These are phyloP conservation scores for Meta bourneti DNA, from an alignment of 2,888 invertebrate species.

Conservation along the genomic window DNA sequence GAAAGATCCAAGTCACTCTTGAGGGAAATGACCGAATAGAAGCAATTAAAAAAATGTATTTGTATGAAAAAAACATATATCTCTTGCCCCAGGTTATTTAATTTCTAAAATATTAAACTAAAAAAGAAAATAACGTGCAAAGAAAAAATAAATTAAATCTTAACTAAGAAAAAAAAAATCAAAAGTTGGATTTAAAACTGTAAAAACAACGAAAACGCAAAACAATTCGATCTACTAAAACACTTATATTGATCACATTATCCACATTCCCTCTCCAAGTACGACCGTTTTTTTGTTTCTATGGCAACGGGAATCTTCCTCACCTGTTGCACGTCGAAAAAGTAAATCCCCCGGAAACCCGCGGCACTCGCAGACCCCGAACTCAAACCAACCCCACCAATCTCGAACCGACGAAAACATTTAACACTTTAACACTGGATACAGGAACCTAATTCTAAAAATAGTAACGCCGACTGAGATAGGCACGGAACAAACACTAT, in stretches of 20 bases:
- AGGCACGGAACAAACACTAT: neutral
- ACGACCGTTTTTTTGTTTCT: neutral
- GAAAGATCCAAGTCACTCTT: no score
- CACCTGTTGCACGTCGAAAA: neutral
- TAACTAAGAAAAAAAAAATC: neutral
- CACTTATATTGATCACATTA: no score
- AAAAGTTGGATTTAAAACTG: neutral
- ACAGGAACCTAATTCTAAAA: constrained; percentile 67
- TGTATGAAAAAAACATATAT: no score
- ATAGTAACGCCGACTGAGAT: constrained; percentile 32
- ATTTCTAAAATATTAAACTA: neutral
- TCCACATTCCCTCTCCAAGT: neutral
- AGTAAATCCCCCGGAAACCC: neutral
- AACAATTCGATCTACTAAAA: no score
- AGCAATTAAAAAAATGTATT: no score
- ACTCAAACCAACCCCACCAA: no score
- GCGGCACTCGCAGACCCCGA: no score
- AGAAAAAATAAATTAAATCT: neutral
- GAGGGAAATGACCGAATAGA: no score
- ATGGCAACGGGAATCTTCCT: neutral
- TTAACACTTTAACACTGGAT: constrained; percentile 18
- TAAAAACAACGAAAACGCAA: no score
- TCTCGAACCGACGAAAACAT: no score
- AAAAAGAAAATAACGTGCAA: neutral
- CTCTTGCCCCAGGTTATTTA: no score